A percentile compares a stretch with the other conserved stretches of the same genome.
phyloP scores from a whole-genome alignment of 2,113 vertebrate species.

The Gopherus flavomarginatus region DNA sequence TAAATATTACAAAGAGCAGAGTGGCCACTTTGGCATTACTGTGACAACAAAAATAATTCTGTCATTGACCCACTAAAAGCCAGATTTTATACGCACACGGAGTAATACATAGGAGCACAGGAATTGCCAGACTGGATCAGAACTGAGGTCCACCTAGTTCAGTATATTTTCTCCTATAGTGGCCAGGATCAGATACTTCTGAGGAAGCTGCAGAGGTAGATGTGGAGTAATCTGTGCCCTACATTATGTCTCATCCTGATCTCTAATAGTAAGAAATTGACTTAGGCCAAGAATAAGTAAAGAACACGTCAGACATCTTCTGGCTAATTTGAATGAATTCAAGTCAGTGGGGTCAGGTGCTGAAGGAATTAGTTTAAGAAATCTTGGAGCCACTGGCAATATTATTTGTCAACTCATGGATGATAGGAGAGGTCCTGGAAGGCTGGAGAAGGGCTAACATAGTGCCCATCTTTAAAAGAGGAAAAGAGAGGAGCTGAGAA shows the following conservation, averaged over 20 bases:
- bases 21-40: constrained; percentile 45
- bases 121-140: background rate
- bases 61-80: constrained; percentile 1
- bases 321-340: too few species aligned
- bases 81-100: background rate
- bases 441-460: background rate
- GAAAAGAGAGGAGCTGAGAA: background rate
- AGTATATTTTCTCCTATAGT: background rate
- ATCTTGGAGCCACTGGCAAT: too few species aligned
- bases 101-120: background rate
- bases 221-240: background rate
- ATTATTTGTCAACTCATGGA: too few species aligned
- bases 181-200: background rate
- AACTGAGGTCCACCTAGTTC: background rate
- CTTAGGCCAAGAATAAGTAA: too few species aligned
- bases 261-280: background rate
- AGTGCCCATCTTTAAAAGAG: background rate
- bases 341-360: too few species aligned
- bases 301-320: too few species aligned
- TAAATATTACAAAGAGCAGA: constrained; percentile 40
- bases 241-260: background rate
- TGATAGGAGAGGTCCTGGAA: too few species aligned
- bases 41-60: constrained; percentile 8
- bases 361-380: too few species aligned
- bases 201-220: background rate